phyloP scores from a whole-genome alignment of 2,888 invertebrate species.

The Trichogramma dendrolimi region DNA sequence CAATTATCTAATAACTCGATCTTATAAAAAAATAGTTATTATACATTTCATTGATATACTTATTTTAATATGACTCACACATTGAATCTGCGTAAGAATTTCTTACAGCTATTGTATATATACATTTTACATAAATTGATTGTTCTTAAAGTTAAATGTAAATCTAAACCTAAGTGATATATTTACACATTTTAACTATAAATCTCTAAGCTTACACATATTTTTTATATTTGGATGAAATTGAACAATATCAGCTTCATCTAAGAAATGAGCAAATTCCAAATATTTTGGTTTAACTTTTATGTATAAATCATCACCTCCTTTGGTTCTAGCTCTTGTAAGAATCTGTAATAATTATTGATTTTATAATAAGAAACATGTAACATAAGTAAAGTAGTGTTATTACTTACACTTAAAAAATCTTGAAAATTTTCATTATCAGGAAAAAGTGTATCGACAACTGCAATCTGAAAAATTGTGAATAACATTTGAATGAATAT shows the following conservation, averaged over 20 bases:
- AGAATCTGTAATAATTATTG: conserved; percentile 34
- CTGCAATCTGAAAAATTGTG: conserved; percentile 30
- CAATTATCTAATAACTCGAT: conserved; percentile 1
- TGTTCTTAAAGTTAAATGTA: conserved; percentile 3
- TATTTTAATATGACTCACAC: no score
- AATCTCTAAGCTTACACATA: conserved; percentile 39
- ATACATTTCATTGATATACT: no score
- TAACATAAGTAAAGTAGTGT: background rate
- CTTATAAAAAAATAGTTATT: no score
- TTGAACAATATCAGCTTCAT: conserved; percentile 38
- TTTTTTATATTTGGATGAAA: conserved; percentile 42
- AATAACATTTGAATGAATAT: background rate
- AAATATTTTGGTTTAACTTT: conserved; percentile 30
- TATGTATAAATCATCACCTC: conserved; percentile 45
- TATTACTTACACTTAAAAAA: conserved; percentile 38
- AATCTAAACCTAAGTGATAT: background rate
- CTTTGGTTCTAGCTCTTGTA: conserved; percentile 35
- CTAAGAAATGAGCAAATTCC: conserved; percentile 36
- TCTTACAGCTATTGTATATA: conserved; percentile 4
- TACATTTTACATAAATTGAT: conserved; percentile 4
- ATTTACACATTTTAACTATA: conserved; percentile 27
- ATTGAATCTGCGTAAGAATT: background rate
- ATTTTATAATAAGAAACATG: background rate
- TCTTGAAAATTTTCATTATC: conserved; percentile 34
- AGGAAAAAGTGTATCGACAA: conserved; percentile 40